Percentiles rank a stretch among this genome's conserved stretches.
Conservation (phyloP, 2,797 vertebrate species). For the Artibeus jamaicensis region DNA sequence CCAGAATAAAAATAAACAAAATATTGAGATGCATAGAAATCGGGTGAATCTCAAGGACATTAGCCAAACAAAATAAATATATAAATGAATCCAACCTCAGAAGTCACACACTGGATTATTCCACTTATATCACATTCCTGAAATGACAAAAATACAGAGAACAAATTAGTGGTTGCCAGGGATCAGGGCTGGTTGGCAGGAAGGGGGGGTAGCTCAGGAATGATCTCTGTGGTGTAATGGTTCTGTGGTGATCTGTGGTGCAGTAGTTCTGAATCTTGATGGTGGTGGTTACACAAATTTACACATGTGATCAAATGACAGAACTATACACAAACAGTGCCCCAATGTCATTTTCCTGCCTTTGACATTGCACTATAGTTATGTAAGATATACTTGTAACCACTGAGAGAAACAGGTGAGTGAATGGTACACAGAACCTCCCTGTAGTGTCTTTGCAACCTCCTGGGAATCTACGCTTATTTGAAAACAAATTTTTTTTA, state of each 20-base stretch:
- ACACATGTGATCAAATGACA: not conserved
- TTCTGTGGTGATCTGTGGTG: too few species aligned
- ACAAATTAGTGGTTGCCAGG: not conserved
- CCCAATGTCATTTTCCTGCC: not conserved
- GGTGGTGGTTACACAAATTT: not conserved
- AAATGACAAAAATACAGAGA: not conserved
- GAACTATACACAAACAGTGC: accelerated
- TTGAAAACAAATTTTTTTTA: constrained; percentile 15
- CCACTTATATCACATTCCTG: not conserved
- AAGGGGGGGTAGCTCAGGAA: not conserved
- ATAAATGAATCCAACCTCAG: not conserved
- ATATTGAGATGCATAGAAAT: not conserved
- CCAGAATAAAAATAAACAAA: not conserved
- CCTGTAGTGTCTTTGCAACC: not conserved
- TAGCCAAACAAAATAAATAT: not conserved
- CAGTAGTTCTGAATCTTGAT: too few species aligned
- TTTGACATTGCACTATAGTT: not conserved
- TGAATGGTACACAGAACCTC: not conserved
- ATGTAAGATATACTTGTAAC: not conserved
- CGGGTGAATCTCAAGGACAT: not conserved
- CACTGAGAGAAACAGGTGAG: not conserved
- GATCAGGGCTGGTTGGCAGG: not conserved
- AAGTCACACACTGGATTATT: not conserved
- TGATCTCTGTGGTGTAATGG: not conserved
- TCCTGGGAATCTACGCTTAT: not conserved